phyloP scores from a whole-genome alignment of 2,113 vertebrate genomes.

The Peucedramus taeniatus region DNA sequence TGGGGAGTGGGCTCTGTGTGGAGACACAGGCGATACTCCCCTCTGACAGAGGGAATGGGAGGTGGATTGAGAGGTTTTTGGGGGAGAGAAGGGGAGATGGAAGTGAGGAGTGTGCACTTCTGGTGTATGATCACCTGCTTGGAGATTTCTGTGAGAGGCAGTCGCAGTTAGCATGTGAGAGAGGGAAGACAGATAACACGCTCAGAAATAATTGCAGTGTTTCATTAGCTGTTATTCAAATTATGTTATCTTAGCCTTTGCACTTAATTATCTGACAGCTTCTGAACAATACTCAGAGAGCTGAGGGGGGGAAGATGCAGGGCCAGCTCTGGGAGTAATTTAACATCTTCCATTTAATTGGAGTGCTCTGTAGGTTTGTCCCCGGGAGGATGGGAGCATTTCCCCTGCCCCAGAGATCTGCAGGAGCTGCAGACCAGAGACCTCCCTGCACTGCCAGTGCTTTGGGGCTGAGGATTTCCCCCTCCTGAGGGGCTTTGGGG shows the following conservation, averaged over 20 bases:
- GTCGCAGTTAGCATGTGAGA: background rate
- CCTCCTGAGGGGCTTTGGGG: fast-evolving
- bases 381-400: background rate
- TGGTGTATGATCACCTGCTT: background rate
- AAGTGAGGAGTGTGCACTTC: background rate
- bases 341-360: background rate
- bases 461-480: background rate
- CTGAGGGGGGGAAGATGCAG: background rate
- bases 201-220: background rate
- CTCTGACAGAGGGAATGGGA: background rate
- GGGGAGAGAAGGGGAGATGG: background rate
- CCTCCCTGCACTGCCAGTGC: background rate
- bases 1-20: background rate
- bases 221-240: background rate
- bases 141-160: background rate
- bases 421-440: fast-evolving
- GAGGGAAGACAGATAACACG: background rate
- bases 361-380: background rate
- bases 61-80: background rate
- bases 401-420: background rate
- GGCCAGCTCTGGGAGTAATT: background rate
- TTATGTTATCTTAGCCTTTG: background rate
- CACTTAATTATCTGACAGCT: background rate
- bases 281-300: background rate
- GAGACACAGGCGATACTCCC: background rate